phyloP scores from a whole-genome alignment of 2,888 invertebrate species.

The Brenthis ino region DNA sequence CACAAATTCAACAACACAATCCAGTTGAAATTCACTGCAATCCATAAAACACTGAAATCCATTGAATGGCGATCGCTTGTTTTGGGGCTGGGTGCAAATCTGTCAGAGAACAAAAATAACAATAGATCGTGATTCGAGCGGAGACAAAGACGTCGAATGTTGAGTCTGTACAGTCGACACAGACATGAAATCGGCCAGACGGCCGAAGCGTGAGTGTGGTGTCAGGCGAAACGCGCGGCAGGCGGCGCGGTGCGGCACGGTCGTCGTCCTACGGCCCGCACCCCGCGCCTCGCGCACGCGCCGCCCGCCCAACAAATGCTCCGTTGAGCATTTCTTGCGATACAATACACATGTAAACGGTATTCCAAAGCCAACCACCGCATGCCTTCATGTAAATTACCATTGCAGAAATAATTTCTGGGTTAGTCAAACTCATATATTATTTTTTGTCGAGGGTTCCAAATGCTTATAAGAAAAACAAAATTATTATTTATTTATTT shows the following conservation, averaged over 20 bases:
- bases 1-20: slow-evolving; percentile 46
- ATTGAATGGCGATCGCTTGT: slow-evolving; percentile 52
- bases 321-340: slow-evolving; percentile 61
- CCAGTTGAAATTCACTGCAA: slow-evolving; percentile 71
- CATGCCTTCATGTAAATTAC: slow-evolving; percentile 36
- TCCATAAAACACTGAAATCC: slow-evolving; percentile 78
- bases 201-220: slow-evolving; percentile 70
- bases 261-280: slow-evolving; percentile 53
- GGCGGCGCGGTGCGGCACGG: slow-evolving; percentile 43
- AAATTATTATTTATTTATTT: no score
- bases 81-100: slow-evolving; percentile 45
- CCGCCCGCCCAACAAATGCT: slow-evolving; percentile 61
- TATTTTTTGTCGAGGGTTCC: no score
- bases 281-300: slow-evolving; percentile 63
- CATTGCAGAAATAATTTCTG: slow-evolving; percentile 33
- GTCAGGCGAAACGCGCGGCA: slow-evolving; percentile 47
- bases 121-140: slow-evolving; percentile 56
- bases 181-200: slow-evolving; percentile 56
- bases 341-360: slow-evolving; percentile 66
- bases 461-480: no score
- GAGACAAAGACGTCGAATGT: slow-evolving; percentile 62
- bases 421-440: neutral
- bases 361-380: slow-evolving; percentile 62
- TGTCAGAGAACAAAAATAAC: slow-evolving; percentile 66
- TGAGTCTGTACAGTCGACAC: slow-evolving; percentile 27